phyloP scores from a whole-genome alignment of 2,113 vertebrate species.

The Marmota flaviventris region DNA sequence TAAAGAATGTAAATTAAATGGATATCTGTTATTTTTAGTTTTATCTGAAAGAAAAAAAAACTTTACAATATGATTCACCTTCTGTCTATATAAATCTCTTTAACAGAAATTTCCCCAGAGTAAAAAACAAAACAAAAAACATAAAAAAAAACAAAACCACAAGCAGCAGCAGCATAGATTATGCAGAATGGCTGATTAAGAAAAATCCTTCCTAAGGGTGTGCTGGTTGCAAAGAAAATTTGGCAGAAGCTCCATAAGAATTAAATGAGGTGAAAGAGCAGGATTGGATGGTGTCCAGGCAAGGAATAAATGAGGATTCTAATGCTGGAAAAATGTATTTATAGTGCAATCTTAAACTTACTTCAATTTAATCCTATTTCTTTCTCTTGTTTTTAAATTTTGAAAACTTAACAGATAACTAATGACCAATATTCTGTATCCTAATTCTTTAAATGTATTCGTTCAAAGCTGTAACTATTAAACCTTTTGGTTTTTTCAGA shows the following conservation, averaged over 20 bases:
- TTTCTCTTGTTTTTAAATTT: neutral
- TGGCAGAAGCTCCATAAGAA: neutral
- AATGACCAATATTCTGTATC: neutral
- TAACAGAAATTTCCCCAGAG: neutral
- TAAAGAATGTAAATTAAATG: conserved; percentile 46
- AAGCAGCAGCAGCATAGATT: neutral
- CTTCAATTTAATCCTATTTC: neutral
- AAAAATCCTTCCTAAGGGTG: neutral
- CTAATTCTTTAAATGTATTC: neutral
- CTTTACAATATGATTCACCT: conserved; percentile 24
- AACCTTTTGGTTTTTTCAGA: neutral
- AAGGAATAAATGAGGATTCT: neutral
- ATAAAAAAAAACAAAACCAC: neutral
- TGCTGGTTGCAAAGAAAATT: neutral
- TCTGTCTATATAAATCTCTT: conserved; percentile 37
- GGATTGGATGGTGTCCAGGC: neutral
- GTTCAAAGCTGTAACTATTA: conserved; percentile 40
- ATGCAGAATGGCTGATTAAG: neutral
- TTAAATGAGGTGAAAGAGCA: neutral
- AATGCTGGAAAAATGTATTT: neutral
- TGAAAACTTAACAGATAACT: conserved; percentile 5
- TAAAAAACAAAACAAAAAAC: no score
- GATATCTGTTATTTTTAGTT: neutral
- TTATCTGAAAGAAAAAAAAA: neutral
- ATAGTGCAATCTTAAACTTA: neutral